Evolutionary conservation across 2,797 vertebrate genomes (phyloP).

Genomic region (Cuculus canorus): DNA sequence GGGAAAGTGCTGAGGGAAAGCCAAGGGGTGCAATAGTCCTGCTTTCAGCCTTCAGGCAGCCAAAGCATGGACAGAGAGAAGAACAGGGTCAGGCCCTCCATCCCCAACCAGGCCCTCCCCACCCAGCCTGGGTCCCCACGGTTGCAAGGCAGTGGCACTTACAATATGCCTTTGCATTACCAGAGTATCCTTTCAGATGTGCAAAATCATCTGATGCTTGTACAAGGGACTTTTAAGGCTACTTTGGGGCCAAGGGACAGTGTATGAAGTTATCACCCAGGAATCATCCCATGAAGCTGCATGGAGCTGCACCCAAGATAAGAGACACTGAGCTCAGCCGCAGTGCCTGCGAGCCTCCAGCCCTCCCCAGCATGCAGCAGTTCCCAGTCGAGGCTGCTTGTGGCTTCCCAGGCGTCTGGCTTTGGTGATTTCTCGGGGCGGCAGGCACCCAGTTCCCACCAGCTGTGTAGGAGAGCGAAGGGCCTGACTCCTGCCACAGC

Average conservation of each 20-base stretch:
- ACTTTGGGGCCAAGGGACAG: not conserved
- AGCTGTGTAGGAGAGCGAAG: not conserved
- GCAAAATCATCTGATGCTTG: not conserved
- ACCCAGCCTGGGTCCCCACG: not conserved
- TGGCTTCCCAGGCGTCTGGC: not conserved
- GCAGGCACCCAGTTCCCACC: not conserved
- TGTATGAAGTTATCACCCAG: fast-evolving
- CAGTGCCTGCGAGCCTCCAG: fast-evolving
- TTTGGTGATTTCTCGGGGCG: not conserved
- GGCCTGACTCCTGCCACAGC: not conserved
- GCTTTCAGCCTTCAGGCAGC: not conserved
- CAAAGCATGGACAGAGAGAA: not conserved
- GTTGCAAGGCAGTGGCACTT: not conserved
- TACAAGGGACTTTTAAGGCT: not conserved
- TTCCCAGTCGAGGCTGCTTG: not conserved
- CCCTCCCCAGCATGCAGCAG: fast-evolving
- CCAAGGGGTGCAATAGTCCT: fast-evolving
- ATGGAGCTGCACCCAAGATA: not conserved
- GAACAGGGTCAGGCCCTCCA: fast-evolving
- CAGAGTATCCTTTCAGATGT: not conserved
- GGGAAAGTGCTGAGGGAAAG: not conserved
- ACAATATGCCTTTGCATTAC: not conserved
- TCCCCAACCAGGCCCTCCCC: not conserved
- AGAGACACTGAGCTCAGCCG: not conserved
- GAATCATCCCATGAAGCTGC: not conserved